Conservation (phyloP, 2,888 invertebrate genomes). For the Drepanosiphum platanoidis region DNA sequence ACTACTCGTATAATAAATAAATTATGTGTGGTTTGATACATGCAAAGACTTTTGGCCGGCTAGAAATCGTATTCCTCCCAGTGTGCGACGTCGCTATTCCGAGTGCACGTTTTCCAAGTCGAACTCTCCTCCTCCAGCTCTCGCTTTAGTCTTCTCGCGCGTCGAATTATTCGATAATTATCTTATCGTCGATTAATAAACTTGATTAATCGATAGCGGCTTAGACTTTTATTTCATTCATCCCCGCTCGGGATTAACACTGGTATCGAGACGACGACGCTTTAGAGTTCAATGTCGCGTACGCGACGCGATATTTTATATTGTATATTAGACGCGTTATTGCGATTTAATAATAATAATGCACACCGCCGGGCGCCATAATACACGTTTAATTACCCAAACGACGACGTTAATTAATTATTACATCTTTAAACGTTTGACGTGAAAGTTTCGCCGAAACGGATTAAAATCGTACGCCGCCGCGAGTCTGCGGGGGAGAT, state of each 20-base stretch:
- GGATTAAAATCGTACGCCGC: neutral
- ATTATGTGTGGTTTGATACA: too few relatives aligned
- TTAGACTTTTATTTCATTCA: too few relatives aligned
- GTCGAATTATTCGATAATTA: too few relatives aligned
- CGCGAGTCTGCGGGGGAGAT: neutral
- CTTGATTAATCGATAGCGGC: neutral
- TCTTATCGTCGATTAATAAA: neutral
- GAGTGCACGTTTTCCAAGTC: too few relatives aligned
- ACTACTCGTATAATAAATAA: too few relatives aligned
- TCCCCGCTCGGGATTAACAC: conserved; percentile 1
- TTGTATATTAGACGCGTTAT: too few relatives aligned
- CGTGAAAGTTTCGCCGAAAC: neutral
- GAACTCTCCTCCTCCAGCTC: too few relatives aligned
- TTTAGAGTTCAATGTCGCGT: conserved; percentile 22
- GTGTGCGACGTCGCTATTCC: too few relatives aligned
- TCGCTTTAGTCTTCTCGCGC: too few relatives aligned
- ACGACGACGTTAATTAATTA: conserved; percentile 2
- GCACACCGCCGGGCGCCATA: neutral
- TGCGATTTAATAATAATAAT: neutral
- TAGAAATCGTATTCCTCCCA: too few relatives aligned
- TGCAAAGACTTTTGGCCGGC: too few relatives aligned
- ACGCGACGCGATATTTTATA: too few relatives aligned
- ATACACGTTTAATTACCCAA: neutral
- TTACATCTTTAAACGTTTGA: neutral
- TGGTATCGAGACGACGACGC: neutral